phyloP scores from a whole-genome alignment of 2,113 vertebrate genomes.

The Todiramphus chloris region DNA sequence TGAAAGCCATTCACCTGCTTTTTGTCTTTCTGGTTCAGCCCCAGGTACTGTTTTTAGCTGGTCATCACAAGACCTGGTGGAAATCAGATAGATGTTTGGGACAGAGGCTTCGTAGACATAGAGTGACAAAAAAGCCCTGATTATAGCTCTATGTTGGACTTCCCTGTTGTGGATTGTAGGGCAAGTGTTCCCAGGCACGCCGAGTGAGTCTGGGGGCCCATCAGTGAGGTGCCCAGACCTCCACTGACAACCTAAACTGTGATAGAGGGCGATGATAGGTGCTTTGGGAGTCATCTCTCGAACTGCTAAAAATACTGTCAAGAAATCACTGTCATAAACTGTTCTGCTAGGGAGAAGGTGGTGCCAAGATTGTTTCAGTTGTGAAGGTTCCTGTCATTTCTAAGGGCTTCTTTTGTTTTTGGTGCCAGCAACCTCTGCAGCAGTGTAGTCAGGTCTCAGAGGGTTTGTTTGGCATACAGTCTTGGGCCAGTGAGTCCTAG shows the following conservation, averaged over 20 bases:
- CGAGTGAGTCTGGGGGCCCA: not conserved
- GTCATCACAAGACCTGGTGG: not conserved
- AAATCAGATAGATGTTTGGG: not conserved
- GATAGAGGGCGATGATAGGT: not conserved
- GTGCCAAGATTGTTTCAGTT: not conserved
- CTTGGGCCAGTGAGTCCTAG: not conserved
- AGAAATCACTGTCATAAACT: not conserved
- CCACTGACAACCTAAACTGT: not conserved
- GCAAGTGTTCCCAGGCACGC: accelerated
- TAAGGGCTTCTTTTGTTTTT: not conserved
- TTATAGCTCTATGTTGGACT: not conserved
- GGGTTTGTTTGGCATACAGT: not conserved
- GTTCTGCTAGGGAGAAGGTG: not conserved
- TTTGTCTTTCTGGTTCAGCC: not conserved
- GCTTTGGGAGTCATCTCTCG: not conserved
- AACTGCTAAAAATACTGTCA: not conserved
- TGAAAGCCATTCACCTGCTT: conserved; percentile 29
- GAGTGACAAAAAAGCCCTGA: not conserved
- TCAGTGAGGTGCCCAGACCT: not conserved
- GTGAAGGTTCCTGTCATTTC: not conserved
- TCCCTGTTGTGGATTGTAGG: not conserved
- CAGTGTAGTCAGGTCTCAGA: not conserved
- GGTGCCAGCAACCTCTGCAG: not conserved
- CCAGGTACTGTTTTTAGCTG: not conserved
- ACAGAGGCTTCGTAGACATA: not conserved